These are phyloP conservation scores for Danio tinwini DNA, from an alignment of 2,797 vertebrate genomes.

Conservation along the genomic window DNA sequence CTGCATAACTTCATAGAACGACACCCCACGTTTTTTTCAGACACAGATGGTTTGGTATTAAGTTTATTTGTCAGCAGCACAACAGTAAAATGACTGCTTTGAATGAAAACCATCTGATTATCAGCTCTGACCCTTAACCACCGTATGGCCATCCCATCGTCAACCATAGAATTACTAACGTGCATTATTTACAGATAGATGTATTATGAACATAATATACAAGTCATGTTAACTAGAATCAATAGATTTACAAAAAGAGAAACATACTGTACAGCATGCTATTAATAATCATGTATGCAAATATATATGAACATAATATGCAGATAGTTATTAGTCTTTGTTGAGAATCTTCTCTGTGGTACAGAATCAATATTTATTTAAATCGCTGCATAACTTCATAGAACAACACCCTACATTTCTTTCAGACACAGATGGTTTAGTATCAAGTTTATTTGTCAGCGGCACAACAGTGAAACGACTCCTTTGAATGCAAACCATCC, in stretches of 20 bases:
- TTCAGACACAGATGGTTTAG: constrained; percentile 74
- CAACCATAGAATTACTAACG: neutral
- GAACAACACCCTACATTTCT: constrained; percentile 57
- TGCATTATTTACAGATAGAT: too few relatives aligned
- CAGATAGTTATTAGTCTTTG: neutral
- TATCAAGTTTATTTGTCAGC: constrained; percentile 79
- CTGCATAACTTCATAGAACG: neutral
- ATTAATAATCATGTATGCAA: too few relatives aligned
- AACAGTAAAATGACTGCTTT: neutral
- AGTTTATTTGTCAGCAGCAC: constrained; percentile 79
- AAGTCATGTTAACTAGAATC: neutral
- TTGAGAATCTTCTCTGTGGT: neutral
- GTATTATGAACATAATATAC: constrained; percentile 21
- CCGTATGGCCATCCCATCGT: neutral
- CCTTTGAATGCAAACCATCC: neutral
- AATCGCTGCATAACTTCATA: neutral
- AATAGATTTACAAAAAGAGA: too few relatives aligned
- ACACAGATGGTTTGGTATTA: constrained; percentile 73
- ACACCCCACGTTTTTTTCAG: constrained; percentile 65
- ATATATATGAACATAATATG: too few relatives aligned
- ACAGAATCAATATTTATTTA: too few relatives aligned
- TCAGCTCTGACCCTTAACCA: constrained; percentile 21
- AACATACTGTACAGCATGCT: too few relatives aligned
- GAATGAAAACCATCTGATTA: constrained; percentile 4
- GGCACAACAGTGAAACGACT: constrained; percentile 44